A percentile compares a stretch with the other conserved stretches of the same genome.
Conservation (phyloP, 2,888 invertebrate genomes). For the Didymodactylos carnosus region DNA sequence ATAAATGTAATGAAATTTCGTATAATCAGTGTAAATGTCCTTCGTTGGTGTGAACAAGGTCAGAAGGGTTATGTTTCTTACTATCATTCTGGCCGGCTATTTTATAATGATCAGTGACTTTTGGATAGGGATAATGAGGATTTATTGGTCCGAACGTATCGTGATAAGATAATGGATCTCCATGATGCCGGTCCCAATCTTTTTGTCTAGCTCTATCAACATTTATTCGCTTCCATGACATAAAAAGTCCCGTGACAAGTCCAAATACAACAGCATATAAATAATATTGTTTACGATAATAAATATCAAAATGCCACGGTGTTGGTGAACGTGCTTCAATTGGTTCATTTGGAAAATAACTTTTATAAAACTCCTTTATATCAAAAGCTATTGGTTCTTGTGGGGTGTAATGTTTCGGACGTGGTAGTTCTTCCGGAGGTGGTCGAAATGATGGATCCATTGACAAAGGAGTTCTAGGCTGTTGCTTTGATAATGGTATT, state of each 20-base stretch:
- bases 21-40: no score
- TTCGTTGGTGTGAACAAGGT: no score
- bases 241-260: neutral
- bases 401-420: neutral
- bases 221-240: neutral
- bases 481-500: no score
- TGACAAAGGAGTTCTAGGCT: neutral
- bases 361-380: neutral
- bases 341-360: neutral
- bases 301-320: neutral
- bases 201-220: neutral
- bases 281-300: neutral
- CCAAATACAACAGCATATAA: neutral
- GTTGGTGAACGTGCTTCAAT: neutral
- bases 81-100: no score
- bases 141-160: neutral
- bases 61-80: no score
- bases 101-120: no score
- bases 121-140: no score
- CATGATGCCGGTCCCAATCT: neutral
- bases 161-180: neutral
- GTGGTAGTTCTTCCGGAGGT: neutral
- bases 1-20: no score
- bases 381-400: neutral
- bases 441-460: neutral